Evolutionary conservation across 1,140 invertebrate species (phyloP).

Genomic region (Cydia strobilella): DNA sequence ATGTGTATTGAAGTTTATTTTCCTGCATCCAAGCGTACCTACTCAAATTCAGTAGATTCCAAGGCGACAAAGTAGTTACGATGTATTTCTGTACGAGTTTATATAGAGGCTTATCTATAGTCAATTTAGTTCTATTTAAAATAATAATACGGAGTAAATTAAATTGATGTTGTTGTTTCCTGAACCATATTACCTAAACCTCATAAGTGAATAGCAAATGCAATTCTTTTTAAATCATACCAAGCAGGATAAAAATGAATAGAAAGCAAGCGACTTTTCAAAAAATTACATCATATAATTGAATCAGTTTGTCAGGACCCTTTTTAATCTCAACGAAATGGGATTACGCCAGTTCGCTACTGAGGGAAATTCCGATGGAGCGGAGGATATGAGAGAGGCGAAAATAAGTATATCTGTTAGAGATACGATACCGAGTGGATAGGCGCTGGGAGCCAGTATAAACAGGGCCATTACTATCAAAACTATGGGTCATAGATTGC

Average conservation of each 20-base stretch:
- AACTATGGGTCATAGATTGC: slow-evolving; percentile 61
- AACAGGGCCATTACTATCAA: slow-evolving; percentile 65
- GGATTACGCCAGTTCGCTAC: slow-evolving; percentile 51
- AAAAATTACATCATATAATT: slow-evolving; percentile 54
- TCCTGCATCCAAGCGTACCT: too few species aligned
- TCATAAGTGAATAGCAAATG: slow-evolving; percentile 21
- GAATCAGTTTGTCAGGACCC: slow-evolving; percentile 58
- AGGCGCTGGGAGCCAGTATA: slow-evolving; percentile 51
- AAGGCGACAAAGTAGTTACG: too few species aligned
- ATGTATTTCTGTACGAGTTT: too few species aligned
- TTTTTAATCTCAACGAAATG: slow-evolving; percentile 60
- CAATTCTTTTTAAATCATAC: slow-evolving; percentile 14
- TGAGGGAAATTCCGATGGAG: slow-evolving; percentile 53
- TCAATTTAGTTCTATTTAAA: too few species aligned
- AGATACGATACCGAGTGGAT: slow-evolving; percentile 42
- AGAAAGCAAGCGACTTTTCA: slow-evolving; percentile 30
- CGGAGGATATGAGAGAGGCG: slow-evolving; percentile 38
- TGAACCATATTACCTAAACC: slow-evolving; percentile 14
- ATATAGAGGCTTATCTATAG: too few species aligned
- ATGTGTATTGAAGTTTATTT: too few species aligned
- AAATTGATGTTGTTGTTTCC: not conserved
- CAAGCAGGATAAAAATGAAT: slow-evolving; percentile 24
- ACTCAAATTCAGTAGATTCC: too few species aligned
- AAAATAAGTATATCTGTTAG: slow-evolving; percentile 38
- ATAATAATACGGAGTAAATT: too few species aligned